Evolutionary conservation across 2,113 vertebrate genomes (phyloP).

Genomic region (Sprattus sprattus): DNA sequence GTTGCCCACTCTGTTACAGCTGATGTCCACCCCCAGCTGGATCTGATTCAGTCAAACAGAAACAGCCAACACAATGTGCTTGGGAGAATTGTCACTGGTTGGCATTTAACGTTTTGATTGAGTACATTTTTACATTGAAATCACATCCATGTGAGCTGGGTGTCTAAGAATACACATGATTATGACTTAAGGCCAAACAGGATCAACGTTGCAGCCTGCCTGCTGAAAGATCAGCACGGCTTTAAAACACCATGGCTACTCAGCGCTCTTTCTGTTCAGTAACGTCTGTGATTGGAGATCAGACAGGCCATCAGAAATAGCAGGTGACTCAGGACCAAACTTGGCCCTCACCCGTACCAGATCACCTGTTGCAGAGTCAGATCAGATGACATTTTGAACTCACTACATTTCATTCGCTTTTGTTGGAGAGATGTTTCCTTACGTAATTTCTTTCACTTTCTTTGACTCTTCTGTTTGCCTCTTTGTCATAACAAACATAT

Average conservation of each 20-base stretch:
- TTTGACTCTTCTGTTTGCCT: neutral
- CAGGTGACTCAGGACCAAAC: neutral
- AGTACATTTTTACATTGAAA: constrained; percentile 42
- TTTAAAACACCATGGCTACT: constrained; percentile 53
- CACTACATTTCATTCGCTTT: neutral
- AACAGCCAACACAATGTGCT: neutral
- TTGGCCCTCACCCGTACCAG: neutral
- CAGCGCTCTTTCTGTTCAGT: neutral
- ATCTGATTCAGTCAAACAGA: neutral
- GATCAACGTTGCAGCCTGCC: constrained; percentile 57
- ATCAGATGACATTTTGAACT: neutral
- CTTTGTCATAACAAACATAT: neutral
- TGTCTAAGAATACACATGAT: constrained; percentile 64
- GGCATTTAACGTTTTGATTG: neutral
- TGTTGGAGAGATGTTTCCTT: neutral
- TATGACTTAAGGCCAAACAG: constrained; percentile 67
- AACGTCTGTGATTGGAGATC: neutral
- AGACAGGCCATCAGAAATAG: neutral
- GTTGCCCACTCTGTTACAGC: neutral
- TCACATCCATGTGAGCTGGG: constrained; percentile 41
- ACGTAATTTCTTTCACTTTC: no score
- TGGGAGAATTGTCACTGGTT: neutral
- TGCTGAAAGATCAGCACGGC: constrained; percentile 54
- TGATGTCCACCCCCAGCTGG: neutral
- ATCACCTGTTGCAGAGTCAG: neutral